Conservation (phyloP, 2,888 invertebrate genomes). For the Brenthis daphne region DNA sequence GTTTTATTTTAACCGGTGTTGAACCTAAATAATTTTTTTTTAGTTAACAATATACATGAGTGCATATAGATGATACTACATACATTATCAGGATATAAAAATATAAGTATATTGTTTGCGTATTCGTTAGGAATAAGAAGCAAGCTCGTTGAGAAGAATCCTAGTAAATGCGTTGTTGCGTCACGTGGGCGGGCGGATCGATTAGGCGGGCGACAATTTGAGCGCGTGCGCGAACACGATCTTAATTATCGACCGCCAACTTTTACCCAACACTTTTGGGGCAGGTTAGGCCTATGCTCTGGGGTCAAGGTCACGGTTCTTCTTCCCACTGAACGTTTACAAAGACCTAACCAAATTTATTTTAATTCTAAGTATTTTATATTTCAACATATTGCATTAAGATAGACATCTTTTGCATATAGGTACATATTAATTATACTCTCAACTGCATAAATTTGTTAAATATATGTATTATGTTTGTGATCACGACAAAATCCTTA, state of each 20-base stretch:
- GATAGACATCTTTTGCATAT: too few relatives aligned
- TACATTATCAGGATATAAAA: too few relatives aligned
- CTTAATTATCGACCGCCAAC: conserved; percentile 75
- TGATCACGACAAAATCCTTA: too few relatives aligned
- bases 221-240: conserved; percentile 73
- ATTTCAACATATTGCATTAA: neutral
- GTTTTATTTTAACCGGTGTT: too few relatives aligned
- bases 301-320: conserved; percentile 78
- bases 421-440: too few relatives aligned
- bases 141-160: conserved; percentile 72
- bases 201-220: conserved; percentile 59
- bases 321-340: conserved; percentile 56
- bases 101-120: conserved; percentile 21
- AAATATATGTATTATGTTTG: too few relatives aligned
- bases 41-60: neutral
- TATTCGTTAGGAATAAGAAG: conserved; percentile 36
- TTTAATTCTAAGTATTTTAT: neutral
- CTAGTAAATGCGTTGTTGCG: conserved; percentile 75
- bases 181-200: conserved; percentile 79
- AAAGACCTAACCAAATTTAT: neutral
- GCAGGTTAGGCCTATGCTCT: conserved; percentile 82
- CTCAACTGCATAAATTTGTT: too few relatives aligned
- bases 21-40: too few relatives aligned
- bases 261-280: conserved; percentile 77
- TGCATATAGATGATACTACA: conserved; percentile 3